Percentiles rank a stretch among this genome's conserved stretches.
Conservation (phyloP, 2,888 invertebrate species). For the Malthinus seriepunctatus region DNA sequence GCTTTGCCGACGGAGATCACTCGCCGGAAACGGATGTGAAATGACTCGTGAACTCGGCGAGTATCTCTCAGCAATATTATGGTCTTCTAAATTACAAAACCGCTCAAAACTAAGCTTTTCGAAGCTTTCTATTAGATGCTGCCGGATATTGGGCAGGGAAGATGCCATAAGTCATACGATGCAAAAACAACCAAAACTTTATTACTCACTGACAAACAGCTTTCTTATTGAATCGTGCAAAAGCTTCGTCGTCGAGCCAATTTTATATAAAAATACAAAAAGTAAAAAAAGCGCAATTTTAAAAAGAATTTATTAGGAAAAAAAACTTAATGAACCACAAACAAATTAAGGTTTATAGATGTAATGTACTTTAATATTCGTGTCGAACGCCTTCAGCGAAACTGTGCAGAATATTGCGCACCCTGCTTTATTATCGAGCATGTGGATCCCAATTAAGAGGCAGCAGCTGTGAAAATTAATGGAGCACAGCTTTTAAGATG, state of each 20-base stretch:
- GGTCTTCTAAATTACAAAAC: slow-evolving; percentile 29
- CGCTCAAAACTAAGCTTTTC: slow-evolving; percentile 25
- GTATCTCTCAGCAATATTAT: slow-evolving; percentile 26
- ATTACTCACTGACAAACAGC: no score
- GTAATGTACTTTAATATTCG: slow-evolving; percentile 8
- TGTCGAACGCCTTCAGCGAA: slow-evolving; percentile 29
- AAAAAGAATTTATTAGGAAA: no score
- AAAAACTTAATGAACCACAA: background rate
- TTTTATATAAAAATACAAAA: no score
- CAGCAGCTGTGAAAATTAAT: slow-evolving; percentile 68
- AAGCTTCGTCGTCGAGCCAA: no score
- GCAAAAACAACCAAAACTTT: background rate
- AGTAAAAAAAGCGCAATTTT: no score
- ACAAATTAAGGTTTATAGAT: slow-evolving; percentile 1
- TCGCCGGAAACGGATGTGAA: slow-evolving; percentile 43
- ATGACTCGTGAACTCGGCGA: slow-evolving; percentile 42
- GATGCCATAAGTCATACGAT: slow-evolving; percentile 17
- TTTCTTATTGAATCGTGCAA: no score
- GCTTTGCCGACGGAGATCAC: slow-evolving; percentile 36
- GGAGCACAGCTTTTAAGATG: slow-evolving; percentile 67
- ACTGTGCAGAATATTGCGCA: slow-evolving; percentile 33
- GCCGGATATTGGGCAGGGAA: slow-evolving; percentile 21
- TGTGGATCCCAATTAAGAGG: slow-evolving; percentile 64
- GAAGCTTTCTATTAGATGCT: slow-evolving; percentile 24
- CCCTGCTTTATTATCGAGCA: slow-evolving; percentile 60